A percentile compares a stretch with the other conserved stretches of the same genome.
Evolutionary conservation across 2,888 invertebrate species (phyloP).

Genomic region (Piscicola geometra): DNA sequence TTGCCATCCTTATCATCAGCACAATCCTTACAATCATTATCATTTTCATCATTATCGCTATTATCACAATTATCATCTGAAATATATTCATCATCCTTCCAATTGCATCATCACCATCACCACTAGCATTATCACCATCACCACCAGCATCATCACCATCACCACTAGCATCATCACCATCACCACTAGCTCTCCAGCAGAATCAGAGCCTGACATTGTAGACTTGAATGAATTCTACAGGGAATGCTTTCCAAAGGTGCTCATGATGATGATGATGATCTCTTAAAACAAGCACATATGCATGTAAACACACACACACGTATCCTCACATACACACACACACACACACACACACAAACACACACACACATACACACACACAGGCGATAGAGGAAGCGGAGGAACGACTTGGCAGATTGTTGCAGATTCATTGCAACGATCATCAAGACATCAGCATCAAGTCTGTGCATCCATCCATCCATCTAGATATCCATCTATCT

Average conservation of each 20-base stretch:
- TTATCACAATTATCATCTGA: background rate
- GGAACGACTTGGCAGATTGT: background rate
- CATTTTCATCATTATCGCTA: conserved; percentile 9
- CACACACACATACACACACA: conserved; percentile 5
- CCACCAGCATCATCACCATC: conserved; percentile 3
- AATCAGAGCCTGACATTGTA: conserved; percentile 66
- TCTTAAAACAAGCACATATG: background rate
- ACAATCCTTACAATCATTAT: background rate
- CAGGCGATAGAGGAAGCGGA: background rate
- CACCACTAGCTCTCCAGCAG: conserved; percentile 59
- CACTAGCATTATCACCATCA: conserved; percentile 1
- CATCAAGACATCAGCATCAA: too few relatives aligned
- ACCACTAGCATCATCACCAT: background rate
- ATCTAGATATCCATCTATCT: too few relatives aligned
- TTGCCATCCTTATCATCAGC: conserved; percentile 1
- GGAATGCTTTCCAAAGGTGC: conserved; percentile 86
- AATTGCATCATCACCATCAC: conserved; percentile 19
- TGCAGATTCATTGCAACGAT: background rate
- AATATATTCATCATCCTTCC: background rate
- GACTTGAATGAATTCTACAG: conserved; percentile 89
- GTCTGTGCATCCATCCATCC: too few relatives aligned
- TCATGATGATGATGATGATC: background rate
- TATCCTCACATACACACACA: too few relatives aligned
- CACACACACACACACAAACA: too few relatives aligned
- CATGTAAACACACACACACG: too few relatives aligned